Evolutionary conservation across 2,888 invertebrate species (phyloP), one percentile per base, ranked within the genome.

Genomic region (Heptascelio sp.): DNA sequence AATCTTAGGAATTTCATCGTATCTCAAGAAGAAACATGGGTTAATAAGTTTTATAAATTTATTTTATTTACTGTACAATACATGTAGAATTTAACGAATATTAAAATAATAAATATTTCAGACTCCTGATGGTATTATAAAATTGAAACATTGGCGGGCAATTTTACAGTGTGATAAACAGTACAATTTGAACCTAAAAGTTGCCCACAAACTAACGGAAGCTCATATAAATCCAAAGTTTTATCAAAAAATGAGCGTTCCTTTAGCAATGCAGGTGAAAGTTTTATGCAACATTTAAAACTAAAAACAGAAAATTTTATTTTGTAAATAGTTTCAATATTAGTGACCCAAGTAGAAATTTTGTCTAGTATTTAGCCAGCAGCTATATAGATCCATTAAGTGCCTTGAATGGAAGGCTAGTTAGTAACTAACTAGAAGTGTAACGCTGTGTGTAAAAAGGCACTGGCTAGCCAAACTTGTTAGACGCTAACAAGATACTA

Each of bases 211-310:
- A 59, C 59, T 84, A 8, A 67, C 55, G 15, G 15, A 25, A 19
- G 49, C 62, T 9, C 84, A 80, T 53, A 57, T 84, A 1, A 21
- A 57, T 19, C 77, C 80, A 11, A 43, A 80, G 30, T 68, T 68
- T 46, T 80, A 67, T 55, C 80, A 77, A 43, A 84, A 84, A 77
- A 83, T 83, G 80, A 83, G 65, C 55, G 71, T 80, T 15, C 37
- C 37, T 37, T 37, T 37, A 37, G 37, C 37, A 6, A 37, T 6
- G 13, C 11, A 37, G 76, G 75, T 34, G 30, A 30, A 6, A 30
- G 8, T 30, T 30, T 30, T 30, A 30, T 30, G 30, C 8, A 30
- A 6, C 30, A 37, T 13, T 13, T 37, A 37, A 3, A 37, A 37
- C 8, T 30, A 6, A 30, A 6, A 30, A 8, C 8, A 6, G 30